Evolutionary conservation across 2,888 invertebrate species (phyloP).

Genomic region (Camptogramma bilineatum): DNA sequence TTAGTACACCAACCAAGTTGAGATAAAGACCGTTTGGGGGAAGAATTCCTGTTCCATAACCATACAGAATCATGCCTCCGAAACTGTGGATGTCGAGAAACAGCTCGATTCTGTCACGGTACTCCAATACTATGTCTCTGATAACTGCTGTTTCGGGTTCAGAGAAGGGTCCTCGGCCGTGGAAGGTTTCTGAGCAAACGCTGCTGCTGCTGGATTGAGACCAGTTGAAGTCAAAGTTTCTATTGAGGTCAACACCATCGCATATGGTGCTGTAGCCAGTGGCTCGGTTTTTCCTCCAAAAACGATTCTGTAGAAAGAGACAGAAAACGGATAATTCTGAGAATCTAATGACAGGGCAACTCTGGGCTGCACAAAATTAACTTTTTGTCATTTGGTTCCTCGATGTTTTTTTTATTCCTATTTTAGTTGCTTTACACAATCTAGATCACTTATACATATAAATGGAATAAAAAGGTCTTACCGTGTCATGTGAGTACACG

Average conservation of each 20-base stretch:
- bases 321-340: neutral
- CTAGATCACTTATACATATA: too few species aligned
- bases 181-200: conserved; percentile 86
- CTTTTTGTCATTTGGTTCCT: too few species aligned
- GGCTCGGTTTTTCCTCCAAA: conserved; percentile 90
- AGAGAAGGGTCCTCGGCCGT: conserved; percentile 87
- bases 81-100: conserved; percentile 91
- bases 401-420: too few species aligned
- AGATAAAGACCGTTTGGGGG: conserved; percentile 76
- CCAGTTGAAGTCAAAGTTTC: conserved; percentile 91
- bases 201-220: conserved; percentile 82
- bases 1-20: conserved; percentile 69
- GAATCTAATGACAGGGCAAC: too few species aligned
- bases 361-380: too few species aligned
- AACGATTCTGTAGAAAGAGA: conserved; percentile 74
- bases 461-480: too few species aligned
- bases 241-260: conserved; percentile 90
- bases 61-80: conserved; percentile 88
- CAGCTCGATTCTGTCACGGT: conserved; percentile 82
- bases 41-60: conserved; percentile 81
- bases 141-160: conserved; percentile 85
- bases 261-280: conserved; percentile 78
- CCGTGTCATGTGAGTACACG: too few species aligned
- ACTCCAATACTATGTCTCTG: conserved; percentile 78
- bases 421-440: too few species aligned